These are phyloP conservation scores for Pseudanteris insignis DNA, from an alignment of 2,888 invertebrate genomes.

Conservation along the genomic window DNA sequence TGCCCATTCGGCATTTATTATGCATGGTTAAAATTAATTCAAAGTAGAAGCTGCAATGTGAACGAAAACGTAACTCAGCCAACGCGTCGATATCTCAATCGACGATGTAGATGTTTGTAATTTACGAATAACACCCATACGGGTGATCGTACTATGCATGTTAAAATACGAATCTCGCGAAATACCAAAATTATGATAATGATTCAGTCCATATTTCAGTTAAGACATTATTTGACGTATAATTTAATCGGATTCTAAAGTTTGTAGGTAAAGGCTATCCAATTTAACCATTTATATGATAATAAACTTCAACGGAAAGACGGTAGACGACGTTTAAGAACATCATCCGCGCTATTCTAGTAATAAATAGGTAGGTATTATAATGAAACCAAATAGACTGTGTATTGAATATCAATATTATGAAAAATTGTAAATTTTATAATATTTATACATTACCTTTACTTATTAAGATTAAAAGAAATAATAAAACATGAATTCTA, in stretches of 20 bases:
- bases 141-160: slow-evolving; percentile 59
- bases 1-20: slow-evolving; percentile 37
- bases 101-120: slow-evolving; percentile 61
- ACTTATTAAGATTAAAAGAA: too few relatives aligned
- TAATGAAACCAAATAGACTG: too few relatives aligned
- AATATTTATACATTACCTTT: too few relatives aligned
- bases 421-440: too few relatives aligned
- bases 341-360: too few relatives aligned
- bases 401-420: too few relatives aligned
- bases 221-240: slow-evolving; percentile 66
- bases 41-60: slow-evolving; percentile 34
- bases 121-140: slow-evolving; percentile 61
- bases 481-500: too few relatives aligned
- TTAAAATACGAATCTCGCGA: slow-evolving; percentile 53
- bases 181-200: slow-evolving; percentile 66
- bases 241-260: slow-evolving; percentile 61
- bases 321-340: too few relatives aligned
- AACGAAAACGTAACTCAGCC: slow-evolving; percentile 11
- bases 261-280: slow-evolving; percentile 57
- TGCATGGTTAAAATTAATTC: slow-evolving; percentile 33
- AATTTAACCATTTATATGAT: slow-evolving; percentile 52
- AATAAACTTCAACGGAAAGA: slow-evolving; percentile 63
- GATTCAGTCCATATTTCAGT: slow-evolving; percentile 63
- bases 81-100: slow-evolving; percentile 60
- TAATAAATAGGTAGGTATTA: too few relatives aligned